Evolutionary conservation across 2,113 vertebrate genomes (phyloP).

Genomic region (Jaculus jaculus): DNA sequence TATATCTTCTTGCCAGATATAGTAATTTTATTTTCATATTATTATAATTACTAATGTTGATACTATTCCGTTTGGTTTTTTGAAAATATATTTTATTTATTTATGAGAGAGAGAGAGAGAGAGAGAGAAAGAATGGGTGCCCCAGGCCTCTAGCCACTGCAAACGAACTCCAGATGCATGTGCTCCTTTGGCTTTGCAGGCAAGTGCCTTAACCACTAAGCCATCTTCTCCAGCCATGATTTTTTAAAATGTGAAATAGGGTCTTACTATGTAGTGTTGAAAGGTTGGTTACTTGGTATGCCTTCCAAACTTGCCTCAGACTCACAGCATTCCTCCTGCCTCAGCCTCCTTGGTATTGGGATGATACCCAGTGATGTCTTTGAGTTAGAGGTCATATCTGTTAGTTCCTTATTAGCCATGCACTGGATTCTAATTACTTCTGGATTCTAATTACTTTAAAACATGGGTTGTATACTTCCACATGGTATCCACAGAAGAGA

Average conservation of each 20-base stretch:
- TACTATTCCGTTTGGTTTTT: not conserved
- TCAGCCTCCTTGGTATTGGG: too few relatives aligned
- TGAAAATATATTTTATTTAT: too few relatives aligned
- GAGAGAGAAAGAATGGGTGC: too few relatives aligned
- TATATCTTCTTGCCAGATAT: not conserved
- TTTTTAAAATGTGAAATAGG: not conserved
- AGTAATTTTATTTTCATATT: not conserved
- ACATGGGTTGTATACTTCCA: not conserved
- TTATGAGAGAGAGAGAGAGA: too few relatives aligned
- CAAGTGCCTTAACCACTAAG: too few relatives aligned
- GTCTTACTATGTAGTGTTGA: not conserved
- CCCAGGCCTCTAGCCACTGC: too few relatives aligned
- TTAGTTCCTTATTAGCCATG: slow-evolving; percentile 17
- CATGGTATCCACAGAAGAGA: not conserved
- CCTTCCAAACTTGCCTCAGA: not conserved
- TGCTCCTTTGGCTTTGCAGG: too few relatives aligned
- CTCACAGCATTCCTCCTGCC: too few relatives aligned
- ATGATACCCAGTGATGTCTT: not conserved
- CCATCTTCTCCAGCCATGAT: too few relatives aligned
- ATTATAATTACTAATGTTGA: not conserved
- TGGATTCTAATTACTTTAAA: slow-evolving; percentile 21
- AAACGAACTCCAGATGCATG: too few relatives aligned
- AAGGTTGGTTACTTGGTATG: not conserved
- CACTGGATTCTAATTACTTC: not conserved
- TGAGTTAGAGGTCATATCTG: slow-evolving; percentile 26